phyloP scores from a whole-genome alignment of 2,888 invertebrate species.

The Pachymerium ferrugineum region DNA sequence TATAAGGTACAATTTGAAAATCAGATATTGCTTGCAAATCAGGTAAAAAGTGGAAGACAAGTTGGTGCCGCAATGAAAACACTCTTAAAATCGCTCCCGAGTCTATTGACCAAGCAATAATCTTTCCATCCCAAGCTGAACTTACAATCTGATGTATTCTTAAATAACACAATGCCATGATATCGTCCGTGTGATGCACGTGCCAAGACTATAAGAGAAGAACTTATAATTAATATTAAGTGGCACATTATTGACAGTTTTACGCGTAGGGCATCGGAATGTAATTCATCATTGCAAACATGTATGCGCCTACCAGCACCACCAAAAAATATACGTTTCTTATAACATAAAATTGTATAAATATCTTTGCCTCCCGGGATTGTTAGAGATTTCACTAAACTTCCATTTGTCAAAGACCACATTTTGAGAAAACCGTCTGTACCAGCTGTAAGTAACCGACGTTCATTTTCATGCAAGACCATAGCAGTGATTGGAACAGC shows the following conservation, averaged over 20 bases:
- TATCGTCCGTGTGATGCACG: not conserved
- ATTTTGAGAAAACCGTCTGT: not conserved
- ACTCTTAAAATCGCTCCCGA: not conserved
- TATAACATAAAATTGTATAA: not conserved
- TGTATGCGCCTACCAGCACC: not conserved
- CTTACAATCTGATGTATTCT: not conserved
- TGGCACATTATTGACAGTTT: not conserved
- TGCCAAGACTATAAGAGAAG: not conserved
- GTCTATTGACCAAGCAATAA: not conserved
- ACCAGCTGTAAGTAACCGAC: not conserved
- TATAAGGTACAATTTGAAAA: not conserved
- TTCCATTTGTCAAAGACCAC: conserved; percentile 21
- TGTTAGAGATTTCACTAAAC: not conserved
- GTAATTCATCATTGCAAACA: not conserved
- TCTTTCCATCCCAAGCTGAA: not conserved
- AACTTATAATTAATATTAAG: not conserved
- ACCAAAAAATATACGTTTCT: not conserved
- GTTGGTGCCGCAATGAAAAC: no score
- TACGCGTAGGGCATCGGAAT: not conserved
- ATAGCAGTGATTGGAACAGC: conserved; percentile 25
- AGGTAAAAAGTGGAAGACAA: no score
- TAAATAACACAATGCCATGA: not conserved
- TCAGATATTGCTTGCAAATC: not conserved
- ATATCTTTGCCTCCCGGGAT: not conserved
- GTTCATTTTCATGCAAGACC: not conserved